Base-by-base conservation (phyloP, 2,888 invertebrate species). In the Tetrapedia diversipes region DNA sequence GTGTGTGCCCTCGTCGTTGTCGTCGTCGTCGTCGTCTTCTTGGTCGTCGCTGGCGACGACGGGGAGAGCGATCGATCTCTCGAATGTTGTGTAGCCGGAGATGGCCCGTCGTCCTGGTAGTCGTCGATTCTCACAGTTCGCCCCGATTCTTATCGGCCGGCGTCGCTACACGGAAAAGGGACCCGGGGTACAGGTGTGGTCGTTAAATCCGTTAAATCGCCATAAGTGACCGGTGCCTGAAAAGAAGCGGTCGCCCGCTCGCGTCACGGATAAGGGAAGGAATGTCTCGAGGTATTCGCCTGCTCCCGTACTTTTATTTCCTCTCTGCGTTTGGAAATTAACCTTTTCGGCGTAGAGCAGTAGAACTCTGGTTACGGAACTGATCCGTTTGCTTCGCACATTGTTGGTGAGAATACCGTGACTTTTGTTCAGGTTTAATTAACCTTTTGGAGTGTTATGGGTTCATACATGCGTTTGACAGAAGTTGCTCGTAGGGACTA, bases 51-150 rank as follows among this genome's bases (percentile, higher is more conserved):
- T 56, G 70, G 54, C 69, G 61, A 49, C 59, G 72, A 61, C 49
- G 80, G 79, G 69, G 73, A 77, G 39, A 77, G 39, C 83, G 83
- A 80, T 84, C 84, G 84, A 84, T 84, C 83, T 79, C 72, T 80
- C 80, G 78, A 78, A 80, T 64, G 57, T 24, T 2, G 71, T 75
- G 65, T 75, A 14, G 41, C 45, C n/a, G n/a, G n/a, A n/a, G n/a
- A n/a, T 29, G 60, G 27, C 39, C 39, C 29, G 11, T 41, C 24
- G 70, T 74, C 82, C n/a, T n/a, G n/a, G 69, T 80, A 80, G 80
- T 82, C 81, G 84, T 84, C 87, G 86, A 87, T 87, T 84, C 83
- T 85, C 84, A 76, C 86, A 80, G 81, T 83, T 83, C 77, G 81
- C 76, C 64, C 71, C 63, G 79, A 80, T 80, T 63, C 73, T 82